Evolutionary conservation across 2,113 vertebrate genomes (phyloP), one percentile per base, ranked within the genome.

Genomic region (Actinemys pallida): DNA sequence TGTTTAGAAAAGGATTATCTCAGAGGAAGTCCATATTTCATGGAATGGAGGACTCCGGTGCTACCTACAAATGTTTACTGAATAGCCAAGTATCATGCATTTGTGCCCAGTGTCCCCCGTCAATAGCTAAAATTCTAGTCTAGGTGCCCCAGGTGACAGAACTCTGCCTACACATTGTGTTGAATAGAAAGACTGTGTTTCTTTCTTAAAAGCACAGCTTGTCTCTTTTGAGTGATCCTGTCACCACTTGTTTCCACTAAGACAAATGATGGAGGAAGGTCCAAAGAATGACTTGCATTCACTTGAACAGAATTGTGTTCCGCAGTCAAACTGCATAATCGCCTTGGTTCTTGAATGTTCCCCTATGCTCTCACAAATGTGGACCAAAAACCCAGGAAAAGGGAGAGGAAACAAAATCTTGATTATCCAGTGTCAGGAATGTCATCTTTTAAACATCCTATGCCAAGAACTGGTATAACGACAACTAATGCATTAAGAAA

Each of bases 271-370:
- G 1, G 39, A 42, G 13, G 4, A 1, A 50, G 1, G 4, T 2
- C 22, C 11, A 0, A 8, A 6, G 1, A 76, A 49, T 2, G 16
- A 45, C 54, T 3, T 3, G 0, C 4, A 80, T 82, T 81, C 50
- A 53, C 1, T 0, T 90, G 39, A 27, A 54, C 8, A 11, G 86
- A 83, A 20, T 24, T 59, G 16, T 8, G 14, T 20, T 27, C 1
- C 25, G 19, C 20, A 49, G 29, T 47, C 88, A 53, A 39, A 17
- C n/a, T 65, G 62, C 59, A 79, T 9, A 14, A 3, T 24, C 11
- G 9, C 42, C 90, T 76, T 81, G 53, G 9, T 90, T 75, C 72
- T 17, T 47, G 85, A 86, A 39, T 1, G 31, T 76, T 12, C 56
- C 56, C 56, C 56, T 27, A 57, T 57, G 56, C 56, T 2, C 24